phyloP scores from a whole-genome alignment of 1,140 invertebrate genomes.

The Rhynchophorus ferrugineus region DNA sequence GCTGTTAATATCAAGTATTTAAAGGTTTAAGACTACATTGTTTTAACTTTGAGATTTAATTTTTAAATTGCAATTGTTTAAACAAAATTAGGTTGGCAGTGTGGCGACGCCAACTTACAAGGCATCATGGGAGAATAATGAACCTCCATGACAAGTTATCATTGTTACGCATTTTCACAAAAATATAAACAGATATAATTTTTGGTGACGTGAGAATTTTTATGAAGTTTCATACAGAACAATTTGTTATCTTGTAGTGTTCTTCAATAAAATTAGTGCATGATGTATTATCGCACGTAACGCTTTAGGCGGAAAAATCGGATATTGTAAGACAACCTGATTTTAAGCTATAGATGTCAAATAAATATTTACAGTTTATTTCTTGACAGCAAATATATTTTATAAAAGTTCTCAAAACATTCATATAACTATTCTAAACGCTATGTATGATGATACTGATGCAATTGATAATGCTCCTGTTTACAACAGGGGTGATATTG shows the following conservation, averaged over 20 bases:
- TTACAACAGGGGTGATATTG: constrained; percentile 66
- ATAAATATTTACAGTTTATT: background rate
- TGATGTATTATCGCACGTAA: constrained; percentile 6
- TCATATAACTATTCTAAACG: constrained; percentile 11
- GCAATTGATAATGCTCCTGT: constrained; percentile 45
- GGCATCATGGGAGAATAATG: constrained; percentile 38
- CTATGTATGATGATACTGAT: constrained; percentile 48
- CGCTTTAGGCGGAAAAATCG: background rate
- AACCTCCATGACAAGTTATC: constrained; percentile 38
- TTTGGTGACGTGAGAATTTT: constrained; percentile 3
- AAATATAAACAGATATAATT: constrained; percentile 25
- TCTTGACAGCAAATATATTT: too few relatives aligned
- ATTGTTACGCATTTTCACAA: constrained; percentile 30
- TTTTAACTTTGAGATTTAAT: too few relatives aligned
- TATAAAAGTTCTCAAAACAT: background rate
- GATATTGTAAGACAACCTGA: constrained; percentile 7
- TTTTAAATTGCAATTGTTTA: constrained; percentile 6
- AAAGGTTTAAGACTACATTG: too few relatives aligned
- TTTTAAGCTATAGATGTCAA: background rate
- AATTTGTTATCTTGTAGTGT: constrained; percentile 10
- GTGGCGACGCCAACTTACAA: constrained; percentile 35
- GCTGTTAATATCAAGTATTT: too few relatives aligned
- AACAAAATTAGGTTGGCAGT: constrained; percentile 32
- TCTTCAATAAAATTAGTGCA: constrained; percentile 2
- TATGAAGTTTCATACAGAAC: constrained; percentile 4